phyloP scores from a whole-genome alignment of 2,797 vertebrate genomes.

The Corythornis leucogaster region DNA sequence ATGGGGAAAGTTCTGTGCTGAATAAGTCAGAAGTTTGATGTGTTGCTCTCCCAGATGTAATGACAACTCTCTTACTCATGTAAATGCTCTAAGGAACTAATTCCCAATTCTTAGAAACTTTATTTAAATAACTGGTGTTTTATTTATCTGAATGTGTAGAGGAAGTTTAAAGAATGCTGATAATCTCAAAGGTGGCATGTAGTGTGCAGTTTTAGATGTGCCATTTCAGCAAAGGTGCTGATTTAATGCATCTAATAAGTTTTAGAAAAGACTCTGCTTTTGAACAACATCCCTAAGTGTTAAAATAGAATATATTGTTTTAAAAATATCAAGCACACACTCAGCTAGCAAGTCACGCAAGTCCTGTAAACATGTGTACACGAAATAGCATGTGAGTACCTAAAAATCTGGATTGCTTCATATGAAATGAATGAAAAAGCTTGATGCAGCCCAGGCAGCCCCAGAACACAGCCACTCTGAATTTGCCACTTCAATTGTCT shows the following conservation, averaged over 20 bases:
- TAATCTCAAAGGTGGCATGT: neutral
- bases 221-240: neutral
- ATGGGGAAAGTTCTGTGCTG: neutral
- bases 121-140: neutral
- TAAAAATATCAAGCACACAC: neutral
- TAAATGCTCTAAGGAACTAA: neutral
- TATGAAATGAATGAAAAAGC: neutral
- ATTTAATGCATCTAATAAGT: neutral
- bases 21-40: neutral
- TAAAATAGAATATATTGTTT: neutral
- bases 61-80: neutral
- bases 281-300: neutral
- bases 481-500: neutral
- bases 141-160: neutral
- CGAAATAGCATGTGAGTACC: neutral
- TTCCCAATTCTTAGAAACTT: neutral
- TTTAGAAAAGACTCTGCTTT: neutral
- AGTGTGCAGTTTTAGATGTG: neutral
- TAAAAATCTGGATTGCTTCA: neutral
- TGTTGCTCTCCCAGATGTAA: neutral
- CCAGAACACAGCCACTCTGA: neutral
- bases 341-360: neutral
- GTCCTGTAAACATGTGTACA: neutral
- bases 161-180: neutral
- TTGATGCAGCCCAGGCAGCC: neutral